Evolutionary conservation across 2,888 invertebrate genomes (phyloP).

Genomic region (Eudemis profundana): DNA sequence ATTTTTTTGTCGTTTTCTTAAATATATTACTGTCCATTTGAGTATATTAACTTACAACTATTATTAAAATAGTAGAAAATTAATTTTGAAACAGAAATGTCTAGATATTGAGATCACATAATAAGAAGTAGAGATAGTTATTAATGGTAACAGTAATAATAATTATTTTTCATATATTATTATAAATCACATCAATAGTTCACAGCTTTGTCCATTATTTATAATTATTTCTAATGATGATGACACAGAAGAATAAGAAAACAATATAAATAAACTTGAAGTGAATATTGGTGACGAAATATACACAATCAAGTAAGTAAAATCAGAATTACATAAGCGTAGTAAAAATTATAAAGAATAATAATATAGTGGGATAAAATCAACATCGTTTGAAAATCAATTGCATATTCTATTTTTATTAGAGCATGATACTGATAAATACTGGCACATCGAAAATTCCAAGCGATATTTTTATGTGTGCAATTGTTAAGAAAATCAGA

Average conservation of each 20-base stretch:
- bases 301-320: neutral
- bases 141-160: slow-evolving; percentile 46
- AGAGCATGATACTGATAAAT: neutral
- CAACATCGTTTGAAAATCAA: slow-evolving; percentile 19
- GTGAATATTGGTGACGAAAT: neutral
- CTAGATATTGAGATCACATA: slow-evolving; percentile 57
- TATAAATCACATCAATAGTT: slow-evolving; percentile 55
- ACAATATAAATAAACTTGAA: neutral
- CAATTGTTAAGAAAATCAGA: no score
- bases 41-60: slow-evolving; percentile 58
- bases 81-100: slow-evolving; percentile 54
- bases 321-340: neutral
- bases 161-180: slow-evolving; percentile 40
- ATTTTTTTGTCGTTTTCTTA: slow-evolving; percentile 72
- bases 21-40: slow-evolving; percentile 76
- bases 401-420: slow-evolving; percentile 8
- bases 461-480: no score
- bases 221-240: slow-evolving; percentile 32
- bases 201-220: slow-evolving; percentile 53
- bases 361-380: slow-evolving; percentile 1
- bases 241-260: neutral
- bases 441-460: slow-evolving; percentile 2
- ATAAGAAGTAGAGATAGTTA: slow-evolving; percentile 47
- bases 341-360: neutral
- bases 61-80: slow-evolving; percentile 53